Base-by-base conservation (phyloP, 2,797 vertebrate genomes). In the Centroberyx gerrardi region DNA sequence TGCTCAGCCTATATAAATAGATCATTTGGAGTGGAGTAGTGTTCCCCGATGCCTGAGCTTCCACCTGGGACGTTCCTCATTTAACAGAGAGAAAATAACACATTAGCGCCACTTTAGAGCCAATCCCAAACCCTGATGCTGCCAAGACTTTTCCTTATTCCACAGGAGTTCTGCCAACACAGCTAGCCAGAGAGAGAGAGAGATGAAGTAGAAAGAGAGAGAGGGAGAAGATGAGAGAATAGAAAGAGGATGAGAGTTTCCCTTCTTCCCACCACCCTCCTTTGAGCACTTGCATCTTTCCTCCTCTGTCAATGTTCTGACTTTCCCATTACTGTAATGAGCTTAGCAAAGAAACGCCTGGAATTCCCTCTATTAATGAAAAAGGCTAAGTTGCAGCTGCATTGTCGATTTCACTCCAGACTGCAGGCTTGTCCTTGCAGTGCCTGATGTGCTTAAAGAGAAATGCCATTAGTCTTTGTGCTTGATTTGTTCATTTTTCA, bases 51-150 rank as follows among this genome's bases (percentile, higher is more conserved):
- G 75, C 64, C 42, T 22, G 46, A 69, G 75, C 62, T 10, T 75
- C 76, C 83, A 72, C 61, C 22, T 3, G 84, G 80, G 86, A 88
- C 60, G 36, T 78, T 84, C 84, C 71, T 85, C 84, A 71, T 74
- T 87, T 78, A 85, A 75, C 83, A 31, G 59, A 62, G 42, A 85
- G 63, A 74, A 85, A 84, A 85, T 80, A 86, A 79, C 73, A 66
- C 70, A 81, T 89, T 84, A 86, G 68, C 40, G 55, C 69, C 76
- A 79, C 68, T 91, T 86, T 51, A 66, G 67, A 79, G 85, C 83
- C 84, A 78, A 74, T 77, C 84, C 68, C 67, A 60, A 33, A 74
- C 51, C 22, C 5, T 0, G 12, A 42, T 49, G 46, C 65, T 86
- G 85, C 87, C 86, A 87, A 81, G 60, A 63, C 66, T 61, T 6